Conservation (phyloP, 2,888 invertebrate genomes). For the Abrostola triplasia region DNA sequence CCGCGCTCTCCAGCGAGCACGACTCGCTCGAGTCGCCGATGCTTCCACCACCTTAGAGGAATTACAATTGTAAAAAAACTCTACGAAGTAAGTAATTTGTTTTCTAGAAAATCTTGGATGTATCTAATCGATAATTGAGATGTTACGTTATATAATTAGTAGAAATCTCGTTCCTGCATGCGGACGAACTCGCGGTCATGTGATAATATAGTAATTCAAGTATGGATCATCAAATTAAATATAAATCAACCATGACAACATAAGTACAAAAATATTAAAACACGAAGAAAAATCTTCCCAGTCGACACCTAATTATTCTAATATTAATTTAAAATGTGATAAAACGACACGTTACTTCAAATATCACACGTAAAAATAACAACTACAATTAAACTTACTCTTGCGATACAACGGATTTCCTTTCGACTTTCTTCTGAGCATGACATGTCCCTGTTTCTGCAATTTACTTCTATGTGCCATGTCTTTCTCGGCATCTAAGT, state of each 20-base stretch:
- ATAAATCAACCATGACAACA: too few species aligned
- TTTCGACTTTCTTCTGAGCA: constrained; percentile 89
- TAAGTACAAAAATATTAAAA: too few species aligned
- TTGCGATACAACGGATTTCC: constrained; percentile 91
- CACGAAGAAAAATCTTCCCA: too few species aligned
- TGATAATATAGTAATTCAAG: too few species aligned
- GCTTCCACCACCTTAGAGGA: constrained; percentile 87
- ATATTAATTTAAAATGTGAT: too few species aligned
- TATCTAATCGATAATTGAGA: too few species aligned
- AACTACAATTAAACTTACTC: constrained; percentile 83
- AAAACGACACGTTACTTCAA: background rate
- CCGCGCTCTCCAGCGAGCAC: constrained; percentile 67
- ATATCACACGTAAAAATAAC: background rate
- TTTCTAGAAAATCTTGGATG: too few species aligned
- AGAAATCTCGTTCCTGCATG: too few species aligned
- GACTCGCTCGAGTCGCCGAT: constrained; percentile 83
- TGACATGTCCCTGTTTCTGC: constrained; percentile 86
- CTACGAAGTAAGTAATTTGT: background rate
- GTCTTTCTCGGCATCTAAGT: constrained; percentile 68
- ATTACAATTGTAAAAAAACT: background rate
- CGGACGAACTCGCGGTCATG: too few species aligned
- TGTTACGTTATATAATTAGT: too few species aligned
- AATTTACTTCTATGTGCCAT: constrained; percentile 67
- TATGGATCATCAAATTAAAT: too few species aligned
- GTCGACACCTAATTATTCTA: too few species aligned